These are phyloP conservation scores for Tortricodes alternella DNA, from an alignment of 2,888 invertebrate genomes.

Conservation along the genomic window DNA sequence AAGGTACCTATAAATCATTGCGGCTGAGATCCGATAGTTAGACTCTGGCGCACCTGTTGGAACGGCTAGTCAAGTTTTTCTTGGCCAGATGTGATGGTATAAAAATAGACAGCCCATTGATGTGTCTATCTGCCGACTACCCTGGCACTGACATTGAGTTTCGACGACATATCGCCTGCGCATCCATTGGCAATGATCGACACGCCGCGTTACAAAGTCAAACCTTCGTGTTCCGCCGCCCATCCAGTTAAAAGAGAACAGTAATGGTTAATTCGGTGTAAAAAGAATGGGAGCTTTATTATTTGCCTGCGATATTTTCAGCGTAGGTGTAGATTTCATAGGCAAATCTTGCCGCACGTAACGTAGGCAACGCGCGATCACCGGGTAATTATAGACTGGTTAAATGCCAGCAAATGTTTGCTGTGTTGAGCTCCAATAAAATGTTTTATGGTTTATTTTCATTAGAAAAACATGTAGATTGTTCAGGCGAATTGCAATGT, in stretches of 20 bases:
- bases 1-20: slow-evolving; percentile 2
- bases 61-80: slow-evolving; percentile 66
- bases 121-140: slow-evolving; percentile 58
- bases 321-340: slow-evolving; percentile 61
- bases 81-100: slow-evolving; percentile 60
- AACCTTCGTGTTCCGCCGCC: slow-evolving; percentile 16
- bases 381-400: slow-evolving; percentile 68
- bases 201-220: slow-evolving; percentile 16
- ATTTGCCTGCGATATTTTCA: slow-evolving; percentile 42
- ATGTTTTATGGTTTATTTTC: slow-evolving; percentile 65
- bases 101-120: slow-evolving; percentile 71
- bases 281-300: slow-evolving; percentile 18
- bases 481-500: slow-evolving; percentile 3
- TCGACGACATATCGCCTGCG: slow-evolving; percentile 42
- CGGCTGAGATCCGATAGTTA: slow-evolving; percentile 3
- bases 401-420: slow-evolving; percentile 74
- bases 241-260: neutral
- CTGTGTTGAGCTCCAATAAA: slow-evolving; percentile 55
- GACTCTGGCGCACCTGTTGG: slow-evolving; percentile 38
- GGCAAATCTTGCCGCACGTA: slow-evolving; percentile 56
- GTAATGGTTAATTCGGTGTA: neutral
- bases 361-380: slow-evolving; percentile 52
- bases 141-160: slow-evolving; percentile 77
- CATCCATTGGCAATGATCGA: slow-evolving; percentile 61
- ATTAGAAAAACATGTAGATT: slow-evolving; percentile 36